Percentiles rank a stretch among this genome's conserved stretches.
Conservation (phyloP, 2,888 invertebrate species). For the Teinopalpus imperialis region DNA sequence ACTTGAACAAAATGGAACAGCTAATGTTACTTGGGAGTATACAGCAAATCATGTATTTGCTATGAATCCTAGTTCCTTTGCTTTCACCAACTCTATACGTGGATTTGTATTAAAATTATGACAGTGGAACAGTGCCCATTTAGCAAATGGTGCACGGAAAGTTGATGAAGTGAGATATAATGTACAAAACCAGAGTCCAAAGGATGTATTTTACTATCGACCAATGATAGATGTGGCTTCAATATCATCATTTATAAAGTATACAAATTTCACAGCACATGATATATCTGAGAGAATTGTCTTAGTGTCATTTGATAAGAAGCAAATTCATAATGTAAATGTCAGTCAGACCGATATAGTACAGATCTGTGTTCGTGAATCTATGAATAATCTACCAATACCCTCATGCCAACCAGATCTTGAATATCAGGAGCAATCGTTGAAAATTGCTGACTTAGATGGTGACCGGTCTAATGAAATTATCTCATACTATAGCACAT, state of each 20-base stretch:
- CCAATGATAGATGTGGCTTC: conserved; percentile 63
- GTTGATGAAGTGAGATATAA: conserved; percentile 68
- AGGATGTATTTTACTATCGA: conserved; percentile 65
- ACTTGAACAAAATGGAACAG: conserved; percentile 78
- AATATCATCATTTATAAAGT: conserved; percentile 69
- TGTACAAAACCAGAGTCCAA: conserved; percentile 70
- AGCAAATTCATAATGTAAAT: conserved; percentile 86
- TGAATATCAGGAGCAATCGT: conserved; percentile 86
- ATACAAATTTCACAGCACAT: conserved; percentile 75
- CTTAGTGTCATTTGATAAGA: conserved; percentile 89
- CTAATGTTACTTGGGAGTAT: conserved; percentile 83
- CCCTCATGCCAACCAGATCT: conserved; percentile 88
- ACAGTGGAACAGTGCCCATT: conserved; percentile 86
- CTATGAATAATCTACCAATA: conserved; percentile 51
- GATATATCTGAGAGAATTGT: conserved; percentile 87
- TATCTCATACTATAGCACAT: conserved; percentile 88
- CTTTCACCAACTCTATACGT: conserved; percentile 82
- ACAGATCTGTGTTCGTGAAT: conserved; percentile 84
- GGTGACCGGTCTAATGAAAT: conserved; percentile 89
- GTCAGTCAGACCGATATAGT: conserved; percentile 89
- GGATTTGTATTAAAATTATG: conserved; percentile 92
- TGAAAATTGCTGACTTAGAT: conserved; percentile 88
- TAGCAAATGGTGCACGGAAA: conserved; percentile 73
- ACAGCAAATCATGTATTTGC: conserved; percentile 85
- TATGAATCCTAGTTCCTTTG: conserved; percentile 87